Percentiles rank a stretch among this genome's conserved stretches.
Conservation (phyloP, 2,888 invertebrate species). For the Eilema sororculum region DNA sequence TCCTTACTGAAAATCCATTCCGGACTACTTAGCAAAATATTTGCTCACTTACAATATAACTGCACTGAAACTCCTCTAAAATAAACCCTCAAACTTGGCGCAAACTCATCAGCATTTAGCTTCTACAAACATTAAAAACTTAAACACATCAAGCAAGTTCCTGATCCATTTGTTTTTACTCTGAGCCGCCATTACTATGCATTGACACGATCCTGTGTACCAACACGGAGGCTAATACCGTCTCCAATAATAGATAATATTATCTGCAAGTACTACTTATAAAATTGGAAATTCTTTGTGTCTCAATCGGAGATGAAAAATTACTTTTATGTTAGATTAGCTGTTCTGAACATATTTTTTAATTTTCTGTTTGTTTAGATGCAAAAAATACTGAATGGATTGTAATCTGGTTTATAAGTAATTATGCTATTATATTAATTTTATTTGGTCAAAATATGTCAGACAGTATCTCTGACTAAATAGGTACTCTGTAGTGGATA, state of each 20-base stretch:
- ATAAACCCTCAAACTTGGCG: slow-evolving; percentile 13
- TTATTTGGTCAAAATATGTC: no score
- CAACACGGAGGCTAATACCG: slow-evolving; percentile 11
- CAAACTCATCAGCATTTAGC: slow-evolving; percentile 23
- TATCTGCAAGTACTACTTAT: no score
- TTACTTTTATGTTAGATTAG: no score
- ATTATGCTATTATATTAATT: no score
- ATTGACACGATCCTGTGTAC: slow-evolving; percentile 46
- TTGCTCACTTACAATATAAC: slow-evolving; percentile 2
- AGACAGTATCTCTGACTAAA: no score
- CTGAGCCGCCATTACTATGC: slow-evolving; percentile 46
- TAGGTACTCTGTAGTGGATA: no score
- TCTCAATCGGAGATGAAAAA: no score
- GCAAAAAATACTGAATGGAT: no score
- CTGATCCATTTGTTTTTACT: slow-evolving; percentile 18
- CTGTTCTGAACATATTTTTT: no score
- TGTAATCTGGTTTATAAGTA: no score
- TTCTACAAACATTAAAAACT: slow-evolving; percentile 24
- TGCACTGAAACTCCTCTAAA: slow-evolving; percentile 13
- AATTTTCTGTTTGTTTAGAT: no score
- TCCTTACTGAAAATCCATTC: background rate
- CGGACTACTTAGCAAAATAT: background rate
- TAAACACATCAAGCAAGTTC: slow-evolving; percentile 23
- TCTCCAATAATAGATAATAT: background rate
- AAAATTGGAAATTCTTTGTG: no score